Base-by-base conservation (phyloP, 2,888 invertebrate genomes). In the Leucania comma region DNA sequence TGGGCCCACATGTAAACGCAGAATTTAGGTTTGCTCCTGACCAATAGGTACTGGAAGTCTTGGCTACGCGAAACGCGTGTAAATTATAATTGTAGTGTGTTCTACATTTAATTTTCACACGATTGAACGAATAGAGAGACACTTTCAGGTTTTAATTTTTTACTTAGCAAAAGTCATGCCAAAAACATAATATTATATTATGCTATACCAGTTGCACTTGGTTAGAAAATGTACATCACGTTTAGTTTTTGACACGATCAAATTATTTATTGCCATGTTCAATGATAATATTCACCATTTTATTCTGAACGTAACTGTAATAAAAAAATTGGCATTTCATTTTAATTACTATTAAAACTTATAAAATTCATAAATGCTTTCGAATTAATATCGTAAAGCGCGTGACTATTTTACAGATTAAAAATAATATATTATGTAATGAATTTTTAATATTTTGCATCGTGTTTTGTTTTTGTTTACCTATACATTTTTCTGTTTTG, bases 261-360 rank as follows among this genome's bases (percentile, higher is more conserved):
- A 12, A 46, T 51, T 59, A 58, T 32, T 64, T 58, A 66, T 53
- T 58, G 26, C 22, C 60, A 17, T 58, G 29, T 57, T 51, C 22
- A 12, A 59, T 66, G 35, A 26, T 38, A 64, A 3, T 56, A 5
- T 20, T 29, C 26, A 35, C 12, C 17, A 26, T 53, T 64, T 57
- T 29, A 54, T 48, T 54, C 50, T 26, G n/a, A 38, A 26, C 29
- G 10, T 53, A 64, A 22, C 48, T 42, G 10, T 29, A 29, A 22
- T 20, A 26, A 50, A 75, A 78, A 59, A 64, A 6, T 8, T 75
- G 70, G 20, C 65, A 80, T 75, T 78, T 70, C 1, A 42, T 60
- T 67, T 79, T 79, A 64, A 78, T 63, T 60, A 62, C 67, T 46
- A 48, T 54, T 12, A 8, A 17, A 62, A 68, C n/a, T 74, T 68